Conservation (phyloP, 2,888 invertebrate genomes). For the Netelia fuscicornis region DNA sequence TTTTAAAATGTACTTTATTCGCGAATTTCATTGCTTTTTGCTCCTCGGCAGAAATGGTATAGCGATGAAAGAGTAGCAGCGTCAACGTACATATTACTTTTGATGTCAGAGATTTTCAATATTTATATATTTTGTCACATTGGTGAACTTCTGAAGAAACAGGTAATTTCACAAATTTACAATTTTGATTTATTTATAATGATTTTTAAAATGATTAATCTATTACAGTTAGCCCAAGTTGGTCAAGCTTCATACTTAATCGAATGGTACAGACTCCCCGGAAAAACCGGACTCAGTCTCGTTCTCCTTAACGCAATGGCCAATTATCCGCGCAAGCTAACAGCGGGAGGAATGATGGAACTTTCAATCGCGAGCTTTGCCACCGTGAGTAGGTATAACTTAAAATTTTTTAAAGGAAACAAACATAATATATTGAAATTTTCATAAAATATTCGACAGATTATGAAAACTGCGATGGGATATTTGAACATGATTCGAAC, state of each 20-base stretch:
- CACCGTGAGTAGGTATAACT: neutral
- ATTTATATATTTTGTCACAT: conserved; percentile 65
- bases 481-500: conserved; percentile 61
- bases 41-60: conserved; percentile 50
- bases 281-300: conserved; percentile 37
- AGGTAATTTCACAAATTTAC: conserved; percentile 39
- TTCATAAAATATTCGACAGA: conserved; percentile 10
- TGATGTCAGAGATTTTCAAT: conserved; percentile 59
- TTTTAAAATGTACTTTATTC: neutral
- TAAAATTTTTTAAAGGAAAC: neutral
- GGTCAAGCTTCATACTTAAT: conserved; percentile 71
- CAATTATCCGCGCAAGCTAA: conserved; percentile 59
- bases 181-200: neutral
- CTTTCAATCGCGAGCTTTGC: neutral
- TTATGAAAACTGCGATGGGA: conserved; percentile 55
- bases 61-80: conserved; percentile 49
- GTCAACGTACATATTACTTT: conserved; percentile 46
- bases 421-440: conserved; percentile 12
- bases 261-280: conserved; percentile 66
- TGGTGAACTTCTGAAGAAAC: conserved; percentile 62
- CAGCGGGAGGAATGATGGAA: conserved; percentile 56
- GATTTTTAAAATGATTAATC: neutral
- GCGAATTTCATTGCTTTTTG: neutral
- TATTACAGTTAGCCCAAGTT: conserved; percentile 46
- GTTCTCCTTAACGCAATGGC: conserved; percentile 58